Evolutionary conservation across 2,797 vertebrate species (phyloP), one percentile per base, ranked within the genome.

Genomic region (Pangasius macronema): DNA sequence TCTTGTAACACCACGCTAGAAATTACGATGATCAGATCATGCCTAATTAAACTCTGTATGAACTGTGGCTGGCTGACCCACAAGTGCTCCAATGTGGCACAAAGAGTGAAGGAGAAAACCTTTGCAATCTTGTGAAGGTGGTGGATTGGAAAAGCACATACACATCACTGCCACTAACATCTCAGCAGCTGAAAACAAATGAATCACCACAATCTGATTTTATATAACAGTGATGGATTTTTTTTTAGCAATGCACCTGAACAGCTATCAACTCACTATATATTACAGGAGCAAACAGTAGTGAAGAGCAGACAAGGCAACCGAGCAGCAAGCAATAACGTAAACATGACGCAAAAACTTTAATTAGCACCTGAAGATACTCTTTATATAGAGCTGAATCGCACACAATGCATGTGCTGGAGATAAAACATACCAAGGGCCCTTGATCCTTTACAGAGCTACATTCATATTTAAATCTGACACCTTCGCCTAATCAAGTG

Each of bases 1-100:
- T 76, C 51, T 10, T 36, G 57, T 70, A 81, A 87, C 46, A 61
- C 36, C 13, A 24, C 51, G 5, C 10, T 76, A 63, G 42, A 53
- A 49, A 77, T 36, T 63, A 86, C 27, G n/a, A 72, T 67, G 10
- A 70, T 36, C 39, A 9, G 59, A 87, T 63, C 55, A 33, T 65
- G 51, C 42, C 68, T 16, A 68, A 87, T 89, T 72, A 67, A 75
- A 72, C 76, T 79, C 70, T 67, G 51, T 18, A 30, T 82, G 53
- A 81, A 65, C n/a, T 46, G 53, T 7, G 73, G n/a, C n/a, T 51
- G 63, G 63, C 42, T 79, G 81, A 57, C 61, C 61, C 20, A n/a
- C 36, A 33, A 81, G 27, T 30, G 39, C 39, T 82, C 27, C 14
- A 51, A 72, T 53, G 8, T 22, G 42, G 42, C 59, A 76, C 57